Percentiles rank a stretch among this genome's conserved stretches.
These are phyloP conservation scores for Leptodirus hochenwartii DNA, from an alignment of 2,888 invertebrate species.

Conservation along the genomic window DNA sequence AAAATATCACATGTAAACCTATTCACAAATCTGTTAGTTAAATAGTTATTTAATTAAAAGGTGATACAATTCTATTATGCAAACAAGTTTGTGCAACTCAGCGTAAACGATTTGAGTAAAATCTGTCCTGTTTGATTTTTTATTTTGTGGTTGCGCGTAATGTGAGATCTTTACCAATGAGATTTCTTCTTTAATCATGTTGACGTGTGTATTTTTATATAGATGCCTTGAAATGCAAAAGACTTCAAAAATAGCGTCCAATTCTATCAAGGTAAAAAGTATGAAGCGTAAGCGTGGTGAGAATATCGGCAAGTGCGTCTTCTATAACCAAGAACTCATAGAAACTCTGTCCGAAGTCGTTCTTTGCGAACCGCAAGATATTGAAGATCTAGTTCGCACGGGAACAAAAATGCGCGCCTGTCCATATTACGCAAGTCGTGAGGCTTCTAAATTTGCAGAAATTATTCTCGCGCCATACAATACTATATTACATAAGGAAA, in stretches of 20 bases:
- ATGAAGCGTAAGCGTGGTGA: slow-evolving; percentile 31
- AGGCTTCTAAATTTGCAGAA: slow-evolving; percentile 70
- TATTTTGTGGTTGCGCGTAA: too few relatives aligned
- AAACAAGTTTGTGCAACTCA: too few relatives aligned
- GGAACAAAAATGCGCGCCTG: slow-evolving; percentile 63
- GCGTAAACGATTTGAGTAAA: too few relatives aligned
- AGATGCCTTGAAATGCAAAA: slow-evolving; percentile 69
- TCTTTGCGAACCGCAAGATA: slow-evolving; percentile 58
- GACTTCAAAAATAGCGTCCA: slow-evolving; percentile 36
- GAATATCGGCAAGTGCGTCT: slow-evolving; percentile 40
- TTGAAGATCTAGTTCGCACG: slow-evolving; percentile 63
- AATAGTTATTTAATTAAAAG: too few relatives aligned
- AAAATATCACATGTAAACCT: too few relatives aligned
- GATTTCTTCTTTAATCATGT: too few relatives aligned
- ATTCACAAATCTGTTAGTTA: too few relatives aligned
- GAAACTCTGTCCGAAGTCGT: slow-evolving; percentile 44
- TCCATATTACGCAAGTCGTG: slow-evolving; percentile 83
- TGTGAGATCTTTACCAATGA: too few relatives aligned
- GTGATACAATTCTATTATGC: too few relatives aligned
- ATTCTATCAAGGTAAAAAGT: slow-evolving; percentile 38
- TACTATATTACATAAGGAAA: slow-evolving; percentile 58
- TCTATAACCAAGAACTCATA: slow-evolving; percentile 41
- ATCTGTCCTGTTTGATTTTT: too few relatives aligned
- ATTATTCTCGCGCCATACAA: slow-evolving; percentile 62
- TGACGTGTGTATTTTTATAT: slow-evolving; percentile 8